Conservation (phyloP, 2,888 invertebrate species). For the Panorpa germanica region DNA sequence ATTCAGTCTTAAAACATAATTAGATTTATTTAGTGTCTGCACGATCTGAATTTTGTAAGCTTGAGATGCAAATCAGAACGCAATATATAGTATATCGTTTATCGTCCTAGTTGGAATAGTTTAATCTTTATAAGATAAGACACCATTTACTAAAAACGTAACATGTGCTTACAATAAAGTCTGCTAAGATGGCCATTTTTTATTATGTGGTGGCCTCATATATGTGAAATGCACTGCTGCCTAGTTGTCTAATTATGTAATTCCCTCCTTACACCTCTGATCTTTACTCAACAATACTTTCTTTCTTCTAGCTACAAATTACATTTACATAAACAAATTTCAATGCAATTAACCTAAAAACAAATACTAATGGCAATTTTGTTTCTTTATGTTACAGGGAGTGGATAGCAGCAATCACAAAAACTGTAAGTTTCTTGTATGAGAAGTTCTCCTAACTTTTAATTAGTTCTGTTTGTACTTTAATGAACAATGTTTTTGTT, state of each 20-base stretch:
- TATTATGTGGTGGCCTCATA: constrained; percentile 1
- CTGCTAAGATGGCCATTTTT: constrained; percentile 2
- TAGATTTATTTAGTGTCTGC: no score
- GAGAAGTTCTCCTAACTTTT: neutral
- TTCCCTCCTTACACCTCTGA: neutral
- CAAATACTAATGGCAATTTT: constrained; percentile 12
- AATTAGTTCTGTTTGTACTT: neutral
- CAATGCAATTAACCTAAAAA: constrained; percentile 1
- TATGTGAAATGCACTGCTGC: no score
- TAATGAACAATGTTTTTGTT: constrained; percentile 7
- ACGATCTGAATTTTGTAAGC: no score
- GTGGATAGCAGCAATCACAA: constrained; percentile 63
- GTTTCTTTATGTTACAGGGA: constrained; percentile 34
- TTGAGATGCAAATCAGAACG: no score
- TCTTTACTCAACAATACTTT: constrained; percentile 1
- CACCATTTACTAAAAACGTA: neutral
- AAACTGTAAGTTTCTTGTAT: constrained; percentile 41
- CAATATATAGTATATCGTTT: constrained; percentile 2
- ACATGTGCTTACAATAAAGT: constrained; percentile 1
- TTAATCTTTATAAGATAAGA: constrained; percentile 5
- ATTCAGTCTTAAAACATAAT: no score
- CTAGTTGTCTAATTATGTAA: no score
- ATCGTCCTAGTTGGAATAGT: constrained; percentile 3
- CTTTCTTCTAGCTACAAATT: neutral
- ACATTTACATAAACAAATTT: no score